These are phyloP conservation scores for Scaptomyza parva DNA, from an alignment of 2,888 invertebrate species.

Conservation along the genomic window DNA sequence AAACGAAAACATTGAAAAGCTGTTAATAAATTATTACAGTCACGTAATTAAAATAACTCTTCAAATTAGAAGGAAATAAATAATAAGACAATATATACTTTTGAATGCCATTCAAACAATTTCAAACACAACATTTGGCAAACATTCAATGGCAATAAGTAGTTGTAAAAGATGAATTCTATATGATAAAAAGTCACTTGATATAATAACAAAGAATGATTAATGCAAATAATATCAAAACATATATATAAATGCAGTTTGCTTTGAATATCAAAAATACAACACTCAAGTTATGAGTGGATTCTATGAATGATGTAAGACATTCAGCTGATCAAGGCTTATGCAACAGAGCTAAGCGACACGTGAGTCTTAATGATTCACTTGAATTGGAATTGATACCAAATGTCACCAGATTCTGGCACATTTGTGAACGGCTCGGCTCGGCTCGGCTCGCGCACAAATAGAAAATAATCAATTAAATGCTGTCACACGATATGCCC, in stretches of 20 bases:
- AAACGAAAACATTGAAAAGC: conserved; percentile 34
- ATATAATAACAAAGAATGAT: conserved; percentile 31
- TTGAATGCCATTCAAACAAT: conserved; percentile 59
- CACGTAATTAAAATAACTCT: conserved; percentile 71
- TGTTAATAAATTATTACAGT: conserved; percentile 42
- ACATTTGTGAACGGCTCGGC: too few species aligned
- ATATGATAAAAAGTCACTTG: conserved; percentile 1
- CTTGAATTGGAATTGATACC: conserved; percentile 33
- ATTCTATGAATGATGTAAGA: conserved; percentile 63
- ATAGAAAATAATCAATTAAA: conserved; percentile 61
- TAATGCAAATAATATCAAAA: conserved; percentile 22
- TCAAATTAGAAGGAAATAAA: conserved; percentile 44
- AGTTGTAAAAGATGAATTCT: conserved; percentile 9
- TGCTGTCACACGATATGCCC: conserved; percentile 42
- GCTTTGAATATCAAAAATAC: conserved; percentile 40
- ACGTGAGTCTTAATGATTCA: conserved; percentile 48
- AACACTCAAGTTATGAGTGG: conserved; percentile 49
- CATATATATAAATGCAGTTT: conserved; percentile 44
- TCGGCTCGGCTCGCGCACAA: too few species aligned
- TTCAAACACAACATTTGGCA: conserved; percentile 34
- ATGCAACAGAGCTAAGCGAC: conserved; percentile 23
- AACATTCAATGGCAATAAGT: not conserved
- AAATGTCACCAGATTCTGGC: conserved; percentile 57
- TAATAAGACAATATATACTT: conserved; percentile 27
- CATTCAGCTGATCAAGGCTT: conserved; percentile 32